Percentiles rank a stretch among this genome's conserved stretches.
Evolutionary conservation across 2,797 vertebrate genomes (phyloP).

Genomic region (Rhabdomys pumilio): DNA sequence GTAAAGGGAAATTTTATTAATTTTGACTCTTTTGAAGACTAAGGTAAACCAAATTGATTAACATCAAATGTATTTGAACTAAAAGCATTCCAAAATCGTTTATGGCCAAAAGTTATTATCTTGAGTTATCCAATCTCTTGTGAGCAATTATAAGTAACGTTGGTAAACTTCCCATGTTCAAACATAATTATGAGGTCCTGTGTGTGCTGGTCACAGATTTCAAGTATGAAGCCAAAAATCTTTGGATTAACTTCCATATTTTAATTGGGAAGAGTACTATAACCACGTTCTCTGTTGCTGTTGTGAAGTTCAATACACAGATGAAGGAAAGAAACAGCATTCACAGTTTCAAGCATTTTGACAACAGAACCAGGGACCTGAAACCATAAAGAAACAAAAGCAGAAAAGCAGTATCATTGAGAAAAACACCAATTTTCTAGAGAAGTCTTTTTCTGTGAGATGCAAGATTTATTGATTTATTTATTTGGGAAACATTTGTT

Average conservation of each 20-base stretch:
- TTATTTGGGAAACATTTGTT: background rate
- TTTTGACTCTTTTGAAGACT: slow-evolving; percentile 14
- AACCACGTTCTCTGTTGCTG: background rate
- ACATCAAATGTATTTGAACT: slow-evolving; percentile 27
- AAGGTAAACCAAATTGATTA: background rate
- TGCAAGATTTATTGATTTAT: background rate
- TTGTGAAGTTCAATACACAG: background rate
- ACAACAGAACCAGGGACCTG: background rate
- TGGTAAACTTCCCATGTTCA: background rate
- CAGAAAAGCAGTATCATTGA: background rate
- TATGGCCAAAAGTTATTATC: background rate
- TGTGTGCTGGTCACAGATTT: background rate
- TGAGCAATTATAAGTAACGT: background rate
- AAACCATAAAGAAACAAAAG: background rate
- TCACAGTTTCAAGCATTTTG: background rate
- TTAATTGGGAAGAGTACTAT: background rate
- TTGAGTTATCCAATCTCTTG: slow-evolving; percentile 13
- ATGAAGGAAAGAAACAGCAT: slow-evolving; percentile 11
- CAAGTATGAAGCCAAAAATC: background rate
- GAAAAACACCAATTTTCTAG: background rate
- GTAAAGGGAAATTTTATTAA: background rate
- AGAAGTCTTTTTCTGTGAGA: background rate
- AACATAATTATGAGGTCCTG: background rate
- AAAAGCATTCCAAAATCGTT: slow-evolving; percentile 30
- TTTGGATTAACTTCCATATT: slow-evolving; percentile 41